Evolutionary conservation across 2,113 vertebrate genomes (phyloP), one percentile per base, ranked within the genome.

Genomic region (Cranoglanis bouderius): DNA sequence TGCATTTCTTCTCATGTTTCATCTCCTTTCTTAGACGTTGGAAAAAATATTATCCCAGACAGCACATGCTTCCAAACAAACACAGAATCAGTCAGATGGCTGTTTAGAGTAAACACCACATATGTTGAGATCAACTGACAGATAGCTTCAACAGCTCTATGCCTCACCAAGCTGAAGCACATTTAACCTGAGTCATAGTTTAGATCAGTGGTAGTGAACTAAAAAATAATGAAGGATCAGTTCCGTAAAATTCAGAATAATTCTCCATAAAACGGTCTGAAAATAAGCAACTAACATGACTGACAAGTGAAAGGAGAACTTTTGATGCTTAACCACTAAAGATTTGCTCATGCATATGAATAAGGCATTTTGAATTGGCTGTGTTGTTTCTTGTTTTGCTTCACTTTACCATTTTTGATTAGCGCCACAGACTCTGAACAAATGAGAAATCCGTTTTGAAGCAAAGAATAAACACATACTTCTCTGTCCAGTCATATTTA

Each of bases 21-120:
- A 24, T 32, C 32, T 70, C 19, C 74, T 63, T 86, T 53, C 53
- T 78, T 74, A 53, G 72, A 88, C 74, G 53, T 88, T 88, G 87
- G 77, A 61, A 43, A 77, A 14, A 78, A 88, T 90, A 43, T n/a
- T 46, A 88, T 72, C n/a, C 55, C 12, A 57, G 18, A 63, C 49
- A 6, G 65, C 26, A 43, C 84, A 72, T 40, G 57, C 82, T 65
- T 90, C 57, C 82, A 88, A 81, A 82, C 70, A 88, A 90, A 87
- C 63, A 57, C 75, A 72, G 61, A 85, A 83, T 86, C 77, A 81
- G 77, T 74, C 65, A 51, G 43, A 90, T 75, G 51, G 85, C 49
- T 67, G 85, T 86, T 89, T 85, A 90, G 49, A 89, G 51, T 12
- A 26, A 90, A 75, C 53, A 57, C 40, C 74, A 81, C 8, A 55